Percentiles rank a stretch among this genome's conserved stretches.
Conservation (phyloP, 2,113 vertebrate genomes). For the Eulacestoma nigropectus region DNA sequence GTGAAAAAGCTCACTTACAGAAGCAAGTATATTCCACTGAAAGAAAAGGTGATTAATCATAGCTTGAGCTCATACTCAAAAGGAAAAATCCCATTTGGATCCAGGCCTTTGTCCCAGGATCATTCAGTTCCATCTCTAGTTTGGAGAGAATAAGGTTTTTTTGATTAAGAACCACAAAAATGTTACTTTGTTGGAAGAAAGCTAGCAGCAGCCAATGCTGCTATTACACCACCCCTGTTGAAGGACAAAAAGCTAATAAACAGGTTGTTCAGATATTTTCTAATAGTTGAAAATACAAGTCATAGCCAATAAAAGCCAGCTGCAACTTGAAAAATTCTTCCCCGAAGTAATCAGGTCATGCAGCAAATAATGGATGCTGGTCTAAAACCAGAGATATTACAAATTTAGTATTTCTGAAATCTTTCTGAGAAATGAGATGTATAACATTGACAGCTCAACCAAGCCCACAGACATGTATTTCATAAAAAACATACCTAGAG, state of each 20-base stretch:
- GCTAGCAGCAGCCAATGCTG: background rate
- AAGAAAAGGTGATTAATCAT: slow-evolving; percentile 19
- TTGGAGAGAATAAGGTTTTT: background rate
- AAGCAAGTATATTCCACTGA: background rate
- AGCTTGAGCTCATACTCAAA: background rate
- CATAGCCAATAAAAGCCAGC: background rate
- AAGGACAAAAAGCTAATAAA: slow-evolving; percentile 2
- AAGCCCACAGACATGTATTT: background rate
- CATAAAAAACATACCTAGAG: background rate
- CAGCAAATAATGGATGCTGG: background rate
- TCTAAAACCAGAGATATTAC: background rate
- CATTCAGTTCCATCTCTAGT: background rate
- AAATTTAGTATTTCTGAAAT: background rate
- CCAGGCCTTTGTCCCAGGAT: background rate
- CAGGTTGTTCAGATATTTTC: background rate
- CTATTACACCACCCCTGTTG: background rate
- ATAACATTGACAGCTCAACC: background rate
- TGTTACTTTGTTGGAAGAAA: background rate
- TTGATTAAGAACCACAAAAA: background rate
- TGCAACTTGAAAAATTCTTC: background rate
- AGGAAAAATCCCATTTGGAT: background rate
- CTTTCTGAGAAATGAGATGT: background rate
- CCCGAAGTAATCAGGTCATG: background rate
- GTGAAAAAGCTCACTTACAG: background rate
- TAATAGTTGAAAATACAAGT: background rate